Evolutionary conservation across 2,888 invertebrate genomes (phyloP), one percentile per base, ranked within the genome.

Genomic region (Gari tellinella): DNA sequence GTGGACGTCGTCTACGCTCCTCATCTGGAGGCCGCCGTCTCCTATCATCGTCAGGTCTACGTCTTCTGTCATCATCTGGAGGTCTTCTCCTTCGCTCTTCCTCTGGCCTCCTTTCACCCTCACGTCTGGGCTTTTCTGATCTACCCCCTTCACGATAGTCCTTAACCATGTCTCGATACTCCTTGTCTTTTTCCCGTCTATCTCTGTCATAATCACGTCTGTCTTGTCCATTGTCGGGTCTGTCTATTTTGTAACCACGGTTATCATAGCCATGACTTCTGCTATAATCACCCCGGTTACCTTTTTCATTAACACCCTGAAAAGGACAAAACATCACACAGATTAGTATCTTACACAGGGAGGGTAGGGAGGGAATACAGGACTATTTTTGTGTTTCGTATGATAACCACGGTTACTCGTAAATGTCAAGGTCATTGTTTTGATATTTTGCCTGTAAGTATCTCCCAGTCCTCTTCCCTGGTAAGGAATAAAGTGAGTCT

Each of bases 251-350:
- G 75, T 83, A 83, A 66, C 76, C 85, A 60, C 81, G 79, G 72
- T 84, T 84, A 75, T 83, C 81, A 67, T 80, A 81, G 41, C 79
- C 77, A 14, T 57, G 48, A 61, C 41, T 46, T 45, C 48, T 78
- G 78, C 78, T 74, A 78, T 73, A 74, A 78, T 72, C 73, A 78
- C 78, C 78, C 78, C 67, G 78, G 67, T 70, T 70, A 78, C 78
- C 70, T 53, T 67, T 46, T 73, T 78, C 78, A 60, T 78, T 77
- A 12, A 57, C 57, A 25, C 69, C 72, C 78, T 78, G 74, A 23
- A 78, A 52, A 26, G 45, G 43, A 55, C 60, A 55, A 31, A 70
- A 23, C 57, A 55, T 45, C 23, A 37, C 19, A 26, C 45, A 17
- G 43, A 65, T 78, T 78, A 78, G 78, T 67, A 74, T 78, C 78